Percentiles rank a stretch among this genome's conserved stretches.
These are phyloP conservation scores for Ferdinandea cuprea DNA, from an alignment of 2,888 invertebrate genomes.

Conservation along the genomic window DNA sequence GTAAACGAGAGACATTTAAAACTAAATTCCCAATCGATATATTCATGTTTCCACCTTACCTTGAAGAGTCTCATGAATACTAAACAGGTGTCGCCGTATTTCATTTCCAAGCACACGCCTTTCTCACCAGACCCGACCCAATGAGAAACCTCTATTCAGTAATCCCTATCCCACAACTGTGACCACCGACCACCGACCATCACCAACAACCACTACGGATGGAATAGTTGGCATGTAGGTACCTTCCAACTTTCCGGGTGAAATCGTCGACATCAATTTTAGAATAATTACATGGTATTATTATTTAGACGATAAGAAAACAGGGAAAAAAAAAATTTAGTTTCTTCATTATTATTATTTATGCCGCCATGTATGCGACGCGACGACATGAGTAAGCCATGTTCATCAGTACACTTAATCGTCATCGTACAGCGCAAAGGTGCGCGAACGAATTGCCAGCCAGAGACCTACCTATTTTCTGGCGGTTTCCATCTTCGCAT, in stretches of 20 bases:
- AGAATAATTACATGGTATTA: constrained; percentile 67
- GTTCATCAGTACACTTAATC: constrained; percentile 17
- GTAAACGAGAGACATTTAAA: no score
- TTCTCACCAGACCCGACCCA: constrained; percentile 38
- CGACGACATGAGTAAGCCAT: constrained; percentile 47
- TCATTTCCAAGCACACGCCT: constrained; percentile 50
- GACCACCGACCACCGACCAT: constrained; percentile 29
- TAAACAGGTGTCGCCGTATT: constrained; percentile 19
- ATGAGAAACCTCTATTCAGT: constrained; percentile 47
- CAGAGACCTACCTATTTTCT: constrained; percentile 71
- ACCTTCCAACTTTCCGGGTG: constrained; percentile 35
- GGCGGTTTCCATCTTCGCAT: constrained; percentile 70
- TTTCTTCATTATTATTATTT: constrained; percentile 63
- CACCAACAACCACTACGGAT: constrained; percentile 33
- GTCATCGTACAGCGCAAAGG: constrained; percentile 22
- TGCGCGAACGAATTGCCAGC: constrained; percentile 52
- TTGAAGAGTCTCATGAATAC: constrained; percentile 28
- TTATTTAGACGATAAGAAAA: constrained; percentile 72
- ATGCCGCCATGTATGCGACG: constrained; percentile 38
- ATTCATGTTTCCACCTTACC: not conserved
- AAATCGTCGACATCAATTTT: constrained; percentile 67
- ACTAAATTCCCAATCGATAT: not conserved
- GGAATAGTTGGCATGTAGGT: constrained; percentile 61
- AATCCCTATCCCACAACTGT: constrained; percentile 37
- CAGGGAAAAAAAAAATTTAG: constrained; percentile 62